Percentiles rank a stretch among this genome's conserved stretches.
These are phyloP conservation scores for Spea hammondii DNA, from an alignment of 2,797 vertebrate genomes.

Conservation along the genomic window DNA sequence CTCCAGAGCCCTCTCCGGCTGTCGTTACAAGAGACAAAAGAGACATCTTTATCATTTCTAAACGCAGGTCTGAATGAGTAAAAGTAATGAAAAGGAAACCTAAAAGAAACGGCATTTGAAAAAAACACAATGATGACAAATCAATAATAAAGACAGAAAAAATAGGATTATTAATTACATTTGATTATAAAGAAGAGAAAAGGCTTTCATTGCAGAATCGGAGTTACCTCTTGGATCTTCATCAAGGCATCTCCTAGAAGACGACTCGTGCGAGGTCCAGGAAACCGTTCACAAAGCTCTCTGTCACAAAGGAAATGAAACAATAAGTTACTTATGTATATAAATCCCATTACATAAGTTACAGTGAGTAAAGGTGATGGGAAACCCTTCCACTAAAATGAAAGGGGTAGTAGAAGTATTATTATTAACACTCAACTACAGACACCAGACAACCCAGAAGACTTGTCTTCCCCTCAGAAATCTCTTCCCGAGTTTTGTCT, in stretches of 20 bases:
- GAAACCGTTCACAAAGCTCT: constrained; percentile 68
- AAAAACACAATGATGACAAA: background rate
- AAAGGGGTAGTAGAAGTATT: too few relatives aligned
- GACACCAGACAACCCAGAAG: too few relatives aligned
- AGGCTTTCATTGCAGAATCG: background rate
- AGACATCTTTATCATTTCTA: background rate
- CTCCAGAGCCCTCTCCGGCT: constrained; percentile 75
- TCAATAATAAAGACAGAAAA: background rate
- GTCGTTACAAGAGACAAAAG: constrained; percentile 21
- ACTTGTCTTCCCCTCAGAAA: too few relatives aligned
- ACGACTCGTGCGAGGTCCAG: constrained; percentile 66
- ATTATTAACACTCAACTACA: too few relatives aligned
- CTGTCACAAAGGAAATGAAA: constrained; percentile 55
- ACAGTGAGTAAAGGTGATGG: too few relatives aligned
- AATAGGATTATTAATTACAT: background rate
- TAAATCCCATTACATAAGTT: too few relatives aligned
- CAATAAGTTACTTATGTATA: background rate
- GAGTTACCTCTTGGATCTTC: constrained; percentile 71
- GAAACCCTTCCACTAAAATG: too few relatives aligned
- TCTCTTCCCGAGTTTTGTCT: too few relatives aligned
- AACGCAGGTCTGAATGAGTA: background rate
- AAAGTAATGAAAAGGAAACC: background rate
- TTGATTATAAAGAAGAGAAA: background rate
- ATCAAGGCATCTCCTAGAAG: constrained; percentile 74
- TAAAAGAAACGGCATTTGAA: background rate